Conservation (phyloP, 1,140 invertebrate species). For the Zelostemma sp. region DNA sequence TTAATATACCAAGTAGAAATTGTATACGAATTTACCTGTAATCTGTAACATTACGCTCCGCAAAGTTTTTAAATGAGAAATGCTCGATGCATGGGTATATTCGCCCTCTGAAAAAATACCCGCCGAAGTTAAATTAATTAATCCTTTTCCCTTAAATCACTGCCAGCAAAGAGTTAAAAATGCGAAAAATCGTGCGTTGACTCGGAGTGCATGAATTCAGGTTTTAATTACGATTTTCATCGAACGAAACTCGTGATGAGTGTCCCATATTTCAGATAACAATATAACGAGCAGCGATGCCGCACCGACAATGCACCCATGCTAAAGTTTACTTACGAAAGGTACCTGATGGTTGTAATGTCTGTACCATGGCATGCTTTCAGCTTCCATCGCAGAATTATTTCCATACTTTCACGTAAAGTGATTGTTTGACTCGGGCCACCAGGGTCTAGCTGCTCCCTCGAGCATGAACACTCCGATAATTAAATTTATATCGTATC, state of each 20-base stretch:
- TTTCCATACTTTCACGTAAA: conserved; percentile 69
- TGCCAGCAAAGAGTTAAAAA: too few relatives aligned
- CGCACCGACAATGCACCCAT: neutral
- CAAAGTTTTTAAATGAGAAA: too few relatives aligned
- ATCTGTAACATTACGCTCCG: too few relatives aligned
- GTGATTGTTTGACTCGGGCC: conserved; percentile 65
- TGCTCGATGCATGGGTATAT: too few relatives aligned
- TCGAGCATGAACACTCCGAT: conserved; percentile 64
- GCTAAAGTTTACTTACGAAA: conserved; percentile 6
- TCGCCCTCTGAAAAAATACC: too few relatives aligned
- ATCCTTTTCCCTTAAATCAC: too few relatives aligned
- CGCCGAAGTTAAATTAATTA: too few relatives aligned
- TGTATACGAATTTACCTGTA: too few relatives aligned
- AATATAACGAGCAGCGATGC: conserved; percentile 3
- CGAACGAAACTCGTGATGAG: conserved; percentile 16
- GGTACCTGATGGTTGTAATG: conserved; percentile 27
- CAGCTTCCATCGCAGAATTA: conserved; percentile 58
- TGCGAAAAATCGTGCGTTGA: too few relatives aligned
- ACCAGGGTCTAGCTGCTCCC: conserved; percentile 58
- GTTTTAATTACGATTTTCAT: neutral
- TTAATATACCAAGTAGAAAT: neutral
- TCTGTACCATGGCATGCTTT: conserved; percentile 25
- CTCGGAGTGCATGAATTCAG: too few relatives aligned
- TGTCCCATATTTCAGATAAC: conserved; percentile 22
- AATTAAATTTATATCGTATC: conserved; percentile 70